Percentiles rank a stretch among this genome's conserved stretches.
Evolutionary conservation across 2,113 vertebrate species (phyloP).

Genomic region (Odocoileus hemionus): DNA sequence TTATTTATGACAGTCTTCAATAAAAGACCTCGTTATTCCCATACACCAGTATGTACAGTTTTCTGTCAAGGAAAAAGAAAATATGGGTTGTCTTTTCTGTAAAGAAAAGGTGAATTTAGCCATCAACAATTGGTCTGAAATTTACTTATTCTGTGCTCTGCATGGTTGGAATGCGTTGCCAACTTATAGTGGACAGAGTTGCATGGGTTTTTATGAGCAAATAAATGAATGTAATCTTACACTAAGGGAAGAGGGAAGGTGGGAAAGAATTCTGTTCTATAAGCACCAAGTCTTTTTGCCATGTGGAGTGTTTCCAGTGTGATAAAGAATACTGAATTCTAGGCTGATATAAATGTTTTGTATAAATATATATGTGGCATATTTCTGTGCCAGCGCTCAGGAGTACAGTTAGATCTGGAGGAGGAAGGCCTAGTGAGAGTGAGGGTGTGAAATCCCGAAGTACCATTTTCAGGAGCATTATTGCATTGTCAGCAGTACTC

Average conservation of each 20-base stretch:
- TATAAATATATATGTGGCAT: neutral
- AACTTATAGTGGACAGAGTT: slow-evolving; percentile 31
- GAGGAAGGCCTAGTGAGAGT: neutral
- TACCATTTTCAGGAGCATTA: neutral
- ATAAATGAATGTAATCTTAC: slow-evolving; percentile 57
- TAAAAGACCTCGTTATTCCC: neutral
- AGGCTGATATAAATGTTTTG: slow-evolving; percentile 5
- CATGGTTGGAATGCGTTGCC: slow-evolving; percentile 8
- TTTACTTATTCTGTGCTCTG: slow-evolving; percentile 45
- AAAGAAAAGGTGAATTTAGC: neutral
- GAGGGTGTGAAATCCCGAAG: neutral
- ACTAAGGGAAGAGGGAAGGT: slow-evolving; percentile 27
- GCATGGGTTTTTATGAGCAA: slow-evolving; percentile 46
- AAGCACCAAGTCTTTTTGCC: slow-evolving; percentile 39
- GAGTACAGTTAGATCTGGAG: neutral
- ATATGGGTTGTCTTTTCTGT: neutral
- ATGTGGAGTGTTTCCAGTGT: slow-evolving; percentile 50
- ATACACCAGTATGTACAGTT: neutral
- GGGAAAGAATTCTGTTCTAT: slow-evolving; percentile 47
- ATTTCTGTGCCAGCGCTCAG: neutral
- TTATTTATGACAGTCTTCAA: neutral
- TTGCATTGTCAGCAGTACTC: neutral
- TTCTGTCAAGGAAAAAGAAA: neutral
- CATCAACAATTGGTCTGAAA: neutral
- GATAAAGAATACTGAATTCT: slow-evolving; percentile 46